Conservation (phyloP, 2,113 vertebrate species). For the Nothoprocta perdicaria region DNA sequence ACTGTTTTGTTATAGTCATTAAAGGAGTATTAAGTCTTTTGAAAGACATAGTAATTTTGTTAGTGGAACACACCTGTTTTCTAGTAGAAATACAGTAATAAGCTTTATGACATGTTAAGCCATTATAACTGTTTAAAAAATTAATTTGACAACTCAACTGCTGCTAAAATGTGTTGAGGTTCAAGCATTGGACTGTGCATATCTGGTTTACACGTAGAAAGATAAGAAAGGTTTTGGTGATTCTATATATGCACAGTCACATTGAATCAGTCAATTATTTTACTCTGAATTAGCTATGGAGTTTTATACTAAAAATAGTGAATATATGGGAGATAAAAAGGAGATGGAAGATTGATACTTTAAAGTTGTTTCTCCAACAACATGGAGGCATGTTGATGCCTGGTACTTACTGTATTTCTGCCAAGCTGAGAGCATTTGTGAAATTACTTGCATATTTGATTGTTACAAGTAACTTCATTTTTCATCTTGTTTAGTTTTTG, state of each 20-base stretch:
- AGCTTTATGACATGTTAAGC: neutral
- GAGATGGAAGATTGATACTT: neutral
- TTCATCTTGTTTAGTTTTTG: neutral
- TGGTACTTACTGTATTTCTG: neutral
- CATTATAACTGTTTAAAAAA: neutral
- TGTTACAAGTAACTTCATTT: neutral
- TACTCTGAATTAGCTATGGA: neutral
- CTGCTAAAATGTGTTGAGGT: neutral
- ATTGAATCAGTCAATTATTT: neutral
- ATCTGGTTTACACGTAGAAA: neutral
- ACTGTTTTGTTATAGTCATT: neutral
- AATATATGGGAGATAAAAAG: neutral
- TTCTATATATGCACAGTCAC: neutral
- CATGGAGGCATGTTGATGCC: neutral
- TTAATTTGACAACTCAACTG: neutral
- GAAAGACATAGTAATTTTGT: neutral
- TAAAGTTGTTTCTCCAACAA: neutral
- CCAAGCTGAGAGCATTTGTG: neutral
- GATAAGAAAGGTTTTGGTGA: neutral
- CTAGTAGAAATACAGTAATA: neutral
- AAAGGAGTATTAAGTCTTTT: neutral
- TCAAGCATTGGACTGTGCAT: neutral
- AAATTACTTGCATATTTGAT: neutral
- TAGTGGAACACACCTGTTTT: neutral
- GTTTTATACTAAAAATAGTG: neutral